phyloP scores from a whole-genome alignment of 2,888 invertebrate genomes.

The Nezara viridula region DNA sequence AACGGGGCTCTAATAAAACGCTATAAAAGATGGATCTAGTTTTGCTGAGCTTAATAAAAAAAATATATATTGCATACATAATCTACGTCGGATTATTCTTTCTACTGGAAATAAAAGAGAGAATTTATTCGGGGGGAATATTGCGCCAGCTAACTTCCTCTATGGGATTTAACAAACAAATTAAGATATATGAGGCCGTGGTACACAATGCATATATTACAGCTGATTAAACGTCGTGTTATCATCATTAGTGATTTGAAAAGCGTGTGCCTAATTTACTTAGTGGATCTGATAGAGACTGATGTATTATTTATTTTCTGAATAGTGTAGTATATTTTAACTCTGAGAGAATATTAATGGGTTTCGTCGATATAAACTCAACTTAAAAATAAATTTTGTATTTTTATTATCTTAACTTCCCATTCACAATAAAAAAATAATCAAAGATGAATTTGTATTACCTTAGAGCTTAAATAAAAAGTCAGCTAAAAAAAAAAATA shows the following conservation, averaged over 20 bases:
- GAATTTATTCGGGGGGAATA: neutral
- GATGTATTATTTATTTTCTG: too few relatives aligned
- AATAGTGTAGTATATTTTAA: too few relatives aligned
- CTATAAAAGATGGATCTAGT: neutral
- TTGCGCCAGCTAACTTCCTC: neutral
- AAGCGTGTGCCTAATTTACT: neutral
- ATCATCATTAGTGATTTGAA: neutral
- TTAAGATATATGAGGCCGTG: slow-evolving; percentile 3
- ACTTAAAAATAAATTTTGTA: too few relatives aligned
- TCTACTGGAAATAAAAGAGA: neutral
- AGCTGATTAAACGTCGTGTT: neutral
- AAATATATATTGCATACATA: neutral
- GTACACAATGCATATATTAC: slow-evolving; percentile 12
- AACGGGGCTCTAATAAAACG: too few relatives aligned
- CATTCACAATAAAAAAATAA: too few relatives aligned
- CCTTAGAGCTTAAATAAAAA: too few relatives aligned
- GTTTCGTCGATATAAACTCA: too few relatives aligned
- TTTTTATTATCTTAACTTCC: too few relatives aligned
- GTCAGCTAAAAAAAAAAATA: too few relatives aligned
- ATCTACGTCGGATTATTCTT: neutral
- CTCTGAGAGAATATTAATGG: too few relatives aligned
- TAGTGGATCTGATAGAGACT: neutral
- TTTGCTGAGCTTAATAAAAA: neutral
- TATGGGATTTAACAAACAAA: neutral
- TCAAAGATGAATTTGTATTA: too few relatives aligned